Evolutionary conservation across 2,113 vertebrate genomes (phyloP), one percentile per base, ranked within the genome.

Genomic region (Mystacornis crossleyi): DNA sequence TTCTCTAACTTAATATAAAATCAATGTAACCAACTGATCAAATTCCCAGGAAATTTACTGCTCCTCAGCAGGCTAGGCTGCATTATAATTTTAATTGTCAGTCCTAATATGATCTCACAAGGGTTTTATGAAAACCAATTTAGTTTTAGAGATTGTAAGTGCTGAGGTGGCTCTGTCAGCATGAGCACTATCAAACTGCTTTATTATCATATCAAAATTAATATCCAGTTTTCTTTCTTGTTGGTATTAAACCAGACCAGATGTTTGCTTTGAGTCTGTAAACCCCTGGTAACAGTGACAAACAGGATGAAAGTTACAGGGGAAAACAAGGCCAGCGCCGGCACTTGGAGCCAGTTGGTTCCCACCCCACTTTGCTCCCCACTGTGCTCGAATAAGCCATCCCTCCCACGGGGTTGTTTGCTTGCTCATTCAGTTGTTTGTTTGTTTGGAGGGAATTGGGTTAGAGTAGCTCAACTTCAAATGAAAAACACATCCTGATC

Each of bases 1-100:
- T 97, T 96, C 47, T 66, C 67, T 74, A 95, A 95, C 58, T 77
- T 80, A 91, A 93, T 86, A 94, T 90, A 95, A 96, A 96, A 90
- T 95, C 90, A 82, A 81, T 93, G 55, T 80, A 97, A 94, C 57
- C 70, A 57, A 93, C 75, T 80, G 81, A 95, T 61, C 83, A 95
- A 96, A 92, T 92, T 95, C 80, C 87, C 82, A 48, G 66, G 92
- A 83, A 77, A 58, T 94, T 97, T 94, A 95, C 38, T 87, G 77
- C 66, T 48, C 70, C 75, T 70, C 84, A 90, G 83, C 45, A 97
- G 64, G n/a, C 50, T 86, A 42, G 51, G 45, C 54, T 84, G 65
- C 62, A 40, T 95, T 93, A 80, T 65, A 85, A 74, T 74, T 82
- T 92, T 95, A 96, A 95, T 90, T 81, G 80, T 89, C 83, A 89